These are phyloP conservation scores for Phodopus roborovskii DNA, from an alignment of 2,113 vertebrate species.

Conservation along the genomic window DNA sequence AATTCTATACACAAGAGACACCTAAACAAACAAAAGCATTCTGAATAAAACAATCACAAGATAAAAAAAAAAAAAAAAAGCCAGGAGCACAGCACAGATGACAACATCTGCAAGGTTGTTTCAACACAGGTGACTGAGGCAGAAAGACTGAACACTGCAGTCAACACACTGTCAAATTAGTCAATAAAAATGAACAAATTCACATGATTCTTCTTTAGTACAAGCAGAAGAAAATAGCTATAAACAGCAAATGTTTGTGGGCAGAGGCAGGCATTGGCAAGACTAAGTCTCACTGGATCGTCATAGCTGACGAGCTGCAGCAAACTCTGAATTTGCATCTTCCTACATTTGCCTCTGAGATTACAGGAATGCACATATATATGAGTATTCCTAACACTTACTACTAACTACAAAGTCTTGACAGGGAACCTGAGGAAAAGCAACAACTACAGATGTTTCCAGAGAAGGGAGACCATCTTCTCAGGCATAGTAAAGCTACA, in stretches of 20 bases:
- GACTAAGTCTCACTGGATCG: too few relatives aligned
- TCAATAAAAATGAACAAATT: too few relatives aligned
- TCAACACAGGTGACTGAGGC: background rate
- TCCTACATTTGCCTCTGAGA: background rate
- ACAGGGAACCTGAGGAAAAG: background rate
- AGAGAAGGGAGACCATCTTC: background rate
- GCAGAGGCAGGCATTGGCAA: too few relatives aligned
- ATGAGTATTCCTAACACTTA: background rate
- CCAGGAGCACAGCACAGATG: too few relatives aligned
- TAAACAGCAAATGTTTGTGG: too few relatives aligned
- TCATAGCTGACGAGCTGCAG: too few relatives aligned
- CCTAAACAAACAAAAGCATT: background rate
- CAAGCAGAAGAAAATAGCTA: too few relatives aligned
- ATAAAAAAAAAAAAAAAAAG: too few relatives aligned
- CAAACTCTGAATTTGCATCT: background rate
- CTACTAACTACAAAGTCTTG: background rate
- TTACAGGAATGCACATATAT: background rate
- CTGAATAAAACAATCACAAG: background rate
- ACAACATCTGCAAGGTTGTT: background rate
- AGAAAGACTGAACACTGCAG: too few relatives aligned
- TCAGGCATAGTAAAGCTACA: background rate
- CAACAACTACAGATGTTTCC: background rate
- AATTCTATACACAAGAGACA: background rate
- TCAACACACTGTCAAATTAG: too few relatives aligned
- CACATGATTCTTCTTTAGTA: too few relatives aligned